These are phyloP conservation scores for Nyleta sp. DNA, from an alignment of 2,888 invertebrate genomes.

Conservation along the genomic window DNA sequence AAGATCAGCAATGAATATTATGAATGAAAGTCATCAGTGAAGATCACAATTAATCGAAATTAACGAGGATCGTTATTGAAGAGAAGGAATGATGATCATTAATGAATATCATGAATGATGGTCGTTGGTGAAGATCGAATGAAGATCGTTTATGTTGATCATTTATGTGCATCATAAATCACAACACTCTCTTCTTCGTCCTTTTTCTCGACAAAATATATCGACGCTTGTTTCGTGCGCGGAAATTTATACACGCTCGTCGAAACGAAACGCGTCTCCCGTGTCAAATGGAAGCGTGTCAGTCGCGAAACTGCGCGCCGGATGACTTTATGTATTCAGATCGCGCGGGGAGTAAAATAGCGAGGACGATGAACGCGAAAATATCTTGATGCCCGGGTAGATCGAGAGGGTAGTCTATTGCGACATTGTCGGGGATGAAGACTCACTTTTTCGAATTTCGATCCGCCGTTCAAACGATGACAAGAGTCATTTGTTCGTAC, in stretches of 20 bases:
- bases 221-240: slow-evolving; percentile 27
- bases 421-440: slow-evolving; percentile 35
- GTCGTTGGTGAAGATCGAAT: too few species aligned
- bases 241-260: slow-evolving; percentile 22
- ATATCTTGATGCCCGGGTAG: slow-evolving; percentile 37
- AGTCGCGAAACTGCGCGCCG: slow-evolving; percentile 16
- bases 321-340: slow-evolving; percentile 46
- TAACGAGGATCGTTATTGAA: too few species aligned
- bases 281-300: slow-evolving; percentile 32
- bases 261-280: slow-evolving; percentile 21
- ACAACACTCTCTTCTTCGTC: not conserved
- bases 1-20: too few species aligned
- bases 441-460: slow-evolving; percentile 35
- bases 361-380: slow-evolving; percentile 37
- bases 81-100: too few species aligned
- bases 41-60: too few species aligned
- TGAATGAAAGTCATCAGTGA: too few species aligned
- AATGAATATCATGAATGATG: too few species aligned
- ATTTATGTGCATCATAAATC: not conserved
- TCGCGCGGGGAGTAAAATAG: slow-evolving; percentile 35
- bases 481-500: slow-evolving; percentile 43
- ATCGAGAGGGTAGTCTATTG: slow-evolving; percentile 28
- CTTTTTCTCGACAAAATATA: slow-evolving; percentile 18
- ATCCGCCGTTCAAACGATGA: slow-evolving; percentile 35
- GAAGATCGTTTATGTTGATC: not conserved